A percentile compares a stretch with the other conserved stretches of the same genome.
phyloP scores from a whole-genome alignment of 2,113 vertebrate genomes.

The Apus apus region DNA sequence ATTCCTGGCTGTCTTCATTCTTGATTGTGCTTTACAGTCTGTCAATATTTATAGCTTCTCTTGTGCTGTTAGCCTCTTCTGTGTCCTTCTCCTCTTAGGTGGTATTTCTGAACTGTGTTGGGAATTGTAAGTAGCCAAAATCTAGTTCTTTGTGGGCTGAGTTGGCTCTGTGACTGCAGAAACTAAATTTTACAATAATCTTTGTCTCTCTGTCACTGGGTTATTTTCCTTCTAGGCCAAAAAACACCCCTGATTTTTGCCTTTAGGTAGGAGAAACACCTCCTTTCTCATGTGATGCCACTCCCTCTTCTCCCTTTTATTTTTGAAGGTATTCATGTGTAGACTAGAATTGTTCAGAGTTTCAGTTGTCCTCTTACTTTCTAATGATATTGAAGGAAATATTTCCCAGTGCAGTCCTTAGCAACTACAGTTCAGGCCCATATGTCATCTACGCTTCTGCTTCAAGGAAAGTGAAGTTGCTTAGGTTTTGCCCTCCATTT shows the following conservation, averaged over 20 bases:
- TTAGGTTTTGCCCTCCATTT: background rate
- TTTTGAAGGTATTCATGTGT: background rate
- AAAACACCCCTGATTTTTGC: background rate
- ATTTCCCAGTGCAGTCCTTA: background rate
- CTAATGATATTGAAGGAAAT: background rate
- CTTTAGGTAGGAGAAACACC: background rate
- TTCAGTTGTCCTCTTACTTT: background rate
- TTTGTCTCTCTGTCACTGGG: background rate
- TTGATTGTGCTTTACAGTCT: background rate
- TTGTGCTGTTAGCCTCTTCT: background rate
- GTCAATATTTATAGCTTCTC: background rate
- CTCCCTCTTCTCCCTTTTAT: background rate
- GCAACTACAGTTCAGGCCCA: background rate
- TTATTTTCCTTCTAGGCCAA: conserved; percentile 25
- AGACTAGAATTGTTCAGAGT: background rate
- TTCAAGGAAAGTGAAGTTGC: background rate
- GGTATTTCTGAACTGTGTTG: background rate
- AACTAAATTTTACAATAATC: background rate
- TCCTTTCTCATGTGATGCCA: background rate
- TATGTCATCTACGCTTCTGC: background rate
- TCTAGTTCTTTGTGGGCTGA: background rate
- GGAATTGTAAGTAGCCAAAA: background rate
- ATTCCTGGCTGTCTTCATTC: background rate
- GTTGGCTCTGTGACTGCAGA: background rate
- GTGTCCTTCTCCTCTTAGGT: background rate